Evolutionary conservation across 2,888 invertebrate species (phyloP).

Genomic region (Sepioteuthis lessoniana): DNA sequence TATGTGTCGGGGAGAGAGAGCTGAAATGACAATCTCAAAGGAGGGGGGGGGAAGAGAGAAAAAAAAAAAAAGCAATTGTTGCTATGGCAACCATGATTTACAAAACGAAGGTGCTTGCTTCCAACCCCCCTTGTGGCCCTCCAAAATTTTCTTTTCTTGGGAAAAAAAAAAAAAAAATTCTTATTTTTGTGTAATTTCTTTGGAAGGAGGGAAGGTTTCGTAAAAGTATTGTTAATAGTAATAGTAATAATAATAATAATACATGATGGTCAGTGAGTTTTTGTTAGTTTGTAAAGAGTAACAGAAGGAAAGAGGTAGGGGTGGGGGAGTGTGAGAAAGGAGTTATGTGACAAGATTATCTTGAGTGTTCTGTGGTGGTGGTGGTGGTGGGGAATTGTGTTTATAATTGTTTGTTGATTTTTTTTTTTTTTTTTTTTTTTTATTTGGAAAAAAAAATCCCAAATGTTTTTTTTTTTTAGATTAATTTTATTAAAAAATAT

Average conservation of each 20-base stretch:
- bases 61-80: constrained; percentile 38
- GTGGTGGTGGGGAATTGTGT: background rate
- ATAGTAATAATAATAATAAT: background rate
- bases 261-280: constrained; percentile 41
- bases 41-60: background rate
- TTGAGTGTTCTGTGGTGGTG: background rate
- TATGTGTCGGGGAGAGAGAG: background rate
- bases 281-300: constrained; percentile 8
- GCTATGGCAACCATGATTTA: background rate
- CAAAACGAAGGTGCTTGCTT: background rate
- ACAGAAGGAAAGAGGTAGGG: background rate
- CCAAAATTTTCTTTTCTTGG: background rate
- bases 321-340: background rate
- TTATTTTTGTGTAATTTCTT: background rate
- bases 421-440: background rate
- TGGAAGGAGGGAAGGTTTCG: constrained; percentile 16
- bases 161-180: background rate
- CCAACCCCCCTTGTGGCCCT: background rate
- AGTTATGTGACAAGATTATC: background rate
- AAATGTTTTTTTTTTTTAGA: background rate
- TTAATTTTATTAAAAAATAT: constrained; percentile 10
- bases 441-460: background rate
- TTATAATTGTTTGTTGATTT: background rate
- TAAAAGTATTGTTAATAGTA: too few species aligned
- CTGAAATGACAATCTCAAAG: background rate